phyloP scores from a whole-genome alignment of 2,113 vertebrate species.

The Neomonachus schauinslandi region DNA sequence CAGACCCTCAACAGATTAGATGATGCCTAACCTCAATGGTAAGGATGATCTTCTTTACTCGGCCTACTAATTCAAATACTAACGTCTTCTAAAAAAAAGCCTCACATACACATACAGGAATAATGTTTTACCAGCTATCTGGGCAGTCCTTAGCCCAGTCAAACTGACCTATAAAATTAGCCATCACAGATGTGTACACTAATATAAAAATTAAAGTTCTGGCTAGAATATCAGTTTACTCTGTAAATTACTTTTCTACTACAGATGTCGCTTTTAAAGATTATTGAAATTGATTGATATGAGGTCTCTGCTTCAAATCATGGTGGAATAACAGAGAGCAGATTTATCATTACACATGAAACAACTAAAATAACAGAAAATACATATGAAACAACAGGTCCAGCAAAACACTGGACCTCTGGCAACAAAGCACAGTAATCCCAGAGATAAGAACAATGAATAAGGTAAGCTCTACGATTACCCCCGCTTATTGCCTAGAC shows the following conservation, averaged over 20 bases:
- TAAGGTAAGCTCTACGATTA: not conserved
- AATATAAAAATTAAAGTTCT: not conserved
- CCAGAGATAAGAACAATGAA: not conserved
- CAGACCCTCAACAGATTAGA: not conserved
- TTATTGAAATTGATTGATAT: not conserved
- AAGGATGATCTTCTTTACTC: not conserved
- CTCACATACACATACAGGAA: not conserved
- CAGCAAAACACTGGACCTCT: not conserved
- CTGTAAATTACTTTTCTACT: not conserved
- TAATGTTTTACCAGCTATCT: not conserved
- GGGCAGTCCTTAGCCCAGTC: not conserved
- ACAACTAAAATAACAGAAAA: not conserved
- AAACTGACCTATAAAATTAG: not conserved
- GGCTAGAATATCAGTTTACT: not conserved
- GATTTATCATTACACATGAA: not conserved
- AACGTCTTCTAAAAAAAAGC: not conserved
- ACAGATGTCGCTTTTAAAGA: not conserved
- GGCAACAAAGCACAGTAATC: not conserved
- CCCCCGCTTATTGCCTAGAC: not conserved
- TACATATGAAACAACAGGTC: not conserved
- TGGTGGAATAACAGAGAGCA: not conserved
- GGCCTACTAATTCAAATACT: not conserved
- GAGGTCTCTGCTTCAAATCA: not conserved
- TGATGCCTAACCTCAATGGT: not conserved
- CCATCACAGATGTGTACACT: not conserved